Evolutionary conservation across 2,797 vertebrate genomes (phyloP).

Genomic region (Chrysocyon brachyurus): DNA sequence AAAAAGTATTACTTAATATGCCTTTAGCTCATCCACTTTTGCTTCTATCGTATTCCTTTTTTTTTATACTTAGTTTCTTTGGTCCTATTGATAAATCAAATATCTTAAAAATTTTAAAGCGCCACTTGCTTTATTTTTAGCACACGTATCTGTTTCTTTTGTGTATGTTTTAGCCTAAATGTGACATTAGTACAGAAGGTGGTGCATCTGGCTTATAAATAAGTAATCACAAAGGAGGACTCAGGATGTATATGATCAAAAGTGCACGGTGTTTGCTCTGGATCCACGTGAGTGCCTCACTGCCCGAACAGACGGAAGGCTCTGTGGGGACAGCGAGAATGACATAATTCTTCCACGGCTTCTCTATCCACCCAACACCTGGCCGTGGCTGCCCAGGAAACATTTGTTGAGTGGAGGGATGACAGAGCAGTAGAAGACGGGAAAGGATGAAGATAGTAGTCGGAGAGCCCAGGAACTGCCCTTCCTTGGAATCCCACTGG

Average conservation of each 20-base stretch:
- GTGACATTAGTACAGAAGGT: not conserved
- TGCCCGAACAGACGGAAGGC: not conserved
- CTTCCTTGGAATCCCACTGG: not conserved
- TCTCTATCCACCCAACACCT: not conserved
- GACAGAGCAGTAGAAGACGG: not conserved
- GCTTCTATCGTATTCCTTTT: not conserved
- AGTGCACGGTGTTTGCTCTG: rapidly evolving
- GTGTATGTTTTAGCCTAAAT: not conserved
- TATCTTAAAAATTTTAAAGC: not conserved
- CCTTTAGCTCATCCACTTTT: not conserved
- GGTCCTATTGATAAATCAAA: not conserved
- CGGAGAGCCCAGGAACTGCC: not conserved
- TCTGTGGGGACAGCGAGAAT: not conserved
- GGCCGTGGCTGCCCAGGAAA: not conserved
- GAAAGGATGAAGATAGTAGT: not conserved
- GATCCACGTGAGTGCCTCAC: not conserved
- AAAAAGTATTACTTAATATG: not conserved
- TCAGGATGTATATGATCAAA: too few relatives aligned
- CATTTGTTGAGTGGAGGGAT: not conserved
- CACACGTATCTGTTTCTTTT: not conserved
- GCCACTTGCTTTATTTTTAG: not conserved
- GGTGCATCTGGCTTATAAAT: not conserved
- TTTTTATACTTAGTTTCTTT: not conserved
- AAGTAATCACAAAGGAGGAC: not conserved
- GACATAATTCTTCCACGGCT: not conserved